A percentile compares a stretch with the other conserved stretches of the same genome.
Conservation (phyloP, 2,797 vertebrate species). For the Chelon auratus region DNA sequence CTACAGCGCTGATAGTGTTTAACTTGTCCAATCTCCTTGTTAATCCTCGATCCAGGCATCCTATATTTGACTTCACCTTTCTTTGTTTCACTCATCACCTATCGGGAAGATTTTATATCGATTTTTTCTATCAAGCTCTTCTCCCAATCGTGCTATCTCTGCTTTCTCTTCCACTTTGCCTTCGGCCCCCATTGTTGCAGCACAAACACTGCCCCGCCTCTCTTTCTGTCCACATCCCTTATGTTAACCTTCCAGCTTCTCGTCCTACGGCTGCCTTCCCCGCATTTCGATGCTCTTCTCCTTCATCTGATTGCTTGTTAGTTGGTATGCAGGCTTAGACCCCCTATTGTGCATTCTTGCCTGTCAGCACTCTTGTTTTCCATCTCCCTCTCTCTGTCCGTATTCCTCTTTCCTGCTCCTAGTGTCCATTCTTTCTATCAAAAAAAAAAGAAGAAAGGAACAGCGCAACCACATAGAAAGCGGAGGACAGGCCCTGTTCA, state of each 20-base stretch:
- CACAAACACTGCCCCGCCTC: conserved; percentile 20
- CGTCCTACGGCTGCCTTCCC: conserved; percentile 43
- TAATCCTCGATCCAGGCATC: neutral
- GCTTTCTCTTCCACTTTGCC: conserved; percentile 14
- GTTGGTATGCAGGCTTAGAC: conserved; percentile 78
- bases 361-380: conserved; percentile 78
- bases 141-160: conserved; percentile 3
- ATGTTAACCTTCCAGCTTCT: conserved; percentile 56
- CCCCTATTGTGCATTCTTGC: conserved; percentile 75
- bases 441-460: conserved; percentile 19
- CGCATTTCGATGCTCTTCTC: conserved; percentile 41
- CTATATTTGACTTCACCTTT: conserved; percentile 15
- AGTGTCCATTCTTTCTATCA: conserved; percentile 45
- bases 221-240: conserved; percentile 45
- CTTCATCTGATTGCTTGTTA: conserved; percentile 79
- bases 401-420: conserved; percentile 39
- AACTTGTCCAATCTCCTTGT: conserved; percentile 27
- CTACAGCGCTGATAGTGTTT: conserved; percentile 18
- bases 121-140: conserved; percentile 3
- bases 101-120: conserved; percentile 25
- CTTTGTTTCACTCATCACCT: conserved; percentile 5
- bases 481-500: conserved; percentile 29
- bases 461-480: conserved; percentile 8
- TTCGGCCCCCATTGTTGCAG: conserved; percentile 27
- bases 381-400: conserved; percentile 52